Percentiles rank a stretch among this genome's conserved stretches.
Conservation (phyloP, 2,113 vertebrate species). For the Megalops atlanticus region DNA sequence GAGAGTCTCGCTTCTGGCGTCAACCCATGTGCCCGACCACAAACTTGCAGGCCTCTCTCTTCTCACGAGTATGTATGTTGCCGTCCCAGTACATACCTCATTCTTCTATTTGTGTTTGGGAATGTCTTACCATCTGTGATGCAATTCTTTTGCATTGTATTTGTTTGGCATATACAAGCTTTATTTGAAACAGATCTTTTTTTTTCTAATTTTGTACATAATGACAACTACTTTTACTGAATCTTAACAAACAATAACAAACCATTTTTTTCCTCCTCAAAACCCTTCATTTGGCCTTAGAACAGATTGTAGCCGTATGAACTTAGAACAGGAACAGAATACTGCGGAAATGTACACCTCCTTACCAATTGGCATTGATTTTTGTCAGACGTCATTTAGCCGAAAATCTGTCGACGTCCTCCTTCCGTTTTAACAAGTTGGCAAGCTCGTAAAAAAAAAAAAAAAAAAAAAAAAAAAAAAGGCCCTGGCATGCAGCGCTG, state of each 20-base stretch:
- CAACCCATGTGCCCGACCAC: not conserved
- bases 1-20: not conserved
- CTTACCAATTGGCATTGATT: not conserved
- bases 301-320: not conserved
- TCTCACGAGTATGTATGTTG: not conserved
- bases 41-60: not conserved
- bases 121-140: not conserved
- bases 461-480: not conserved
- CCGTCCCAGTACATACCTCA: not conserved
- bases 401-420: not conserved
- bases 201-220: not conserved
- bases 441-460: not conserved
- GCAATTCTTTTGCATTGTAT: not conserved
- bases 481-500: not conserved
- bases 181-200: constrained; percentile 5
- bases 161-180: not conserved
- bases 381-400: not conserved
- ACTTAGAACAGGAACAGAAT: not conserved
- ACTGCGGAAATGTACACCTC: not conserved
- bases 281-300: not conserved
- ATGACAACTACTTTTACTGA: too few relatives aligned
- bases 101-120: not conserved
- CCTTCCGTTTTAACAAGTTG: not conserved
- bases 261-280: not conserved
- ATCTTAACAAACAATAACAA: too few relatives aligned